Conservation (phyloP, 2,113 vertebrate genomes). For the Ivindomyrus marchei region DNA sequence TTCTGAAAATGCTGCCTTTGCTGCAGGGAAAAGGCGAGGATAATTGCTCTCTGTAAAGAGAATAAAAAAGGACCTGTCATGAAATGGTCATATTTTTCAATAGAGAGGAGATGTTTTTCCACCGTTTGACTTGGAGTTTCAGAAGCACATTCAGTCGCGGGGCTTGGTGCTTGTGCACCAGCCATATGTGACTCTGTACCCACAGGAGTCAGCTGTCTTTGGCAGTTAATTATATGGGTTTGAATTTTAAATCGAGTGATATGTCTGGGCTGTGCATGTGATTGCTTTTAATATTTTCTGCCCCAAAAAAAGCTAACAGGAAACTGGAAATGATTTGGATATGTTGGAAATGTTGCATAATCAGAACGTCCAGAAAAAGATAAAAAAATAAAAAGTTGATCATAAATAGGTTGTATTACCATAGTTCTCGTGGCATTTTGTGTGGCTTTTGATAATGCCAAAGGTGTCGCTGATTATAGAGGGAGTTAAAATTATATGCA, state of each 20-base stretch:
- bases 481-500: conserved; percentile 6
- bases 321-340: not conserved
- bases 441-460: conserved; percentile 13
- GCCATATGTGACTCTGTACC: not conserved
- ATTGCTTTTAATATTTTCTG: not conserved
- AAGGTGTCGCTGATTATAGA: conserved; percentile 7
- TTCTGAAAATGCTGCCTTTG: not conserved
- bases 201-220: not conserved
- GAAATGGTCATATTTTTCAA: not conserved
- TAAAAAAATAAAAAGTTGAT: not conserved
- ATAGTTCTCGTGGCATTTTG: not conserved
- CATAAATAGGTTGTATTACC: not conserved
- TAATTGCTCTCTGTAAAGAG: not conserved
- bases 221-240: not conserved
- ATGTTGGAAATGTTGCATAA: not conserved
- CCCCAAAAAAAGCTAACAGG: not conserved
- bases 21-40: not conserved
- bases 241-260: not conserved
- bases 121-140: not conserved
- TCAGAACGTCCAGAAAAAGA: not conserved
- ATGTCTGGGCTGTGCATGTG: not conserved
- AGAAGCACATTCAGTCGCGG: not conserved
- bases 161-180: not conserved
- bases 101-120: not conserved
- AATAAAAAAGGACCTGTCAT: not conserved